Evolutionary conservation across 2,888 invertebrate genomes (phyloP).

Genomic region (Lordiphosa andalusiaca): DNA sequence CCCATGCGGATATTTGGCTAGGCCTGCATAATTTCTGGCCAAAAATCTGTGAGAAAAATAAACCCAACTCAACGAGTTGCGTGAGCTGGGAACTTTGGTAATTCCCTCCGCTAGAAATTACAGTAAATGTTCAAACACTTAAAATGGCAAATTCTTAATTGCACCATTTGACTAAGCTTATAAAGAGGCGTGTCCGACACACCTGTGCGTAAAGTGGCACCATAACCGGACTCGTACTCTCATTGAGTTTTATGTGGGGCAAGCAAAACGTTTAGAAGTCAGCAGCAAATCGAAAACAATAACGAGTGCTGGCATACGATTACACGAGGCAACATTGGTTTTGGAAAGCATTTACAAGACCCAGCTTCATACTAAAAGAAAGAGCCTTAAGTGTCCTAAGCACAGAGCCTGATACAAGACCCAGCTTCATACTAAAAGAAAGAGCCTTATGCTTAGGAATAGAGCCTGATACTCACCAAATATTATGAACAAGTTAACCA

Average conservation of each 20-base stretch:
- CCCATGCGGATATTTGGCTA: slow-evolving; percentile 36
- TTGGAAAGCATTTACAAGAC: too few relatives aligned
- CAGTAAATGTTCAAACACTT: slow-evolving; percentile 1
- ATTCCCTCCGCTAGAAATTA: background rate
- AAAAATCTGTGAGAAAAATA: slow-evolving; percentile 8
- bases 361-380: too few relatives aligned
- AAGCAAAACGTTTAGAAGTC: slow-evolving; percentile 25
- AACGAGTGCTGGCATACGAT: slow-evolving; percentile 2
- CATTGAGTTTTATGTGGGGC: slow-evolving; percentile 51
- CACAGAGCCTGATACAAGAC: too few relatives aligned
- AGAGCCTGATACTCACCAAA: too few relatives aligned
- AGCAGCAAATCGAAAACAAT: slow-evolving; percentile 9
- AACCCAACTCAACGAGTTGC: background rate
- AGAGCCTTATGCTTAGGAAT: too few relatives aligned
- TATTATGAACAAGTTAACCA: too few relatives aligned
- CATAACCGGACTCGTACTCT: slow-evolving; percentile 40
- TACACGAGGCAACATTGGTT: background rate
- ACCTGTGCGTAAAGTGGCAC: slow-evolving; percentile 29
- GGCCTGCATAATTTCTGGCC: slow-evolving; percentile 4
- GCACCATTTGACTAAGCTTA: slow-evolving; percentile 14
- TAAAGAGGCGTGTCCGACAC: slow-evolving; percentile 30
- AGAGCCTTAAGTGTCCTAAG: too few relatives aligned
- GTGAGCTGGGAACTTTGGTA: slow-evolving; percentile 1
- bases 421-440: too few relatives aligned
- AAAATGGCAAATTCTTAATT: slow-evolving; percentile 45